These are phyloP conservation scores for Sigmodon hispidus DNA, from an alignment of 2,113 vertebrate species.

Conservation along the genomic window DNA sequence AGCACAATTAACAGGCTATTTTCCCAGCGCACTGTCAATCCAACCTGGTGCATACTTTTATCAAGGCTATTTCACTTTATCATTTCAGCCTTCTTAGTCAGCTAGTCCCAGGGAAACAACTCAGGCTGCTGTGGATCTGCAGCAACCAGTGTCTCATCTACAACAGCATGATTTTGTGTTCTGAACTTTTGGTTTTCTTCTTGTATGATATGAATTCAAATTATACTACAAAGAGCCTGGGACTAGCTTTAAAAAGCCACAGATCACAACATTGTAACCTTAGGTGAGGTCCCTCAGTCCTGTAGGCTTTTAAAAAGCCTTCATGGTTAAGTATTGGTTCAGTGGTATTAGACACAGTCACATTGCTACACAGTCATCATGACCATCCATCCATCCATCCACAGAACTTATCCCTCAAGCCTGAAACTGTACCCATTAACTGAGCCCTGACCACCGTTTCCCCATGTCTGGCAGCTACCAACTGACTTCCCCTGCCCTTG, in stretches of 20 bases:
- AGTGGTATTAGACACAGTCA: not conserved
- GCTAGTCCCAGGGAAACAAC: not conserved
- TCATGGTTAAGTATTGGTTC: not conserved
- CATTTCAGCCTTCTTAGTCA: not conserved
- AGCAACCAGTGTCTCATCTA: not conserved
- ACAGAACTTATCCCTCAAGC: not conserved
- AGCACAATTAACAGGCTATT: not conserved
- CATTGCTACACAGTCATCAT: not conserved
- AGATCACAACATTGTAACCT: not conserved
- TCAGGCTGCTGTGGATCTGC: fast-evolving
- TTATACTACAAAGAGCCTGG: not conserved
- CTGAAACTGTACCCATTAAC: not conserved
- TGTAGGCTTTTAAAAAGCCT: not conserved
- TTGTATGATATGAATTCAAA: not conserved
- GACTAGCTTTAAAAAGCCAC: not conserved
- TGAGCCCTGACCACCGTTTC: not conserved
- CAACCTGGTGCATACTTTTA: not conserved
- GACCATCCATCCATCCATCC: not conserved
- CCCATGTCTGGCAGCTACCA: not conserved
- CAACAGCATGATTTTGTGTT: not conserved
- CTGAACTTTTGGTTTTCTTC: not conserved
- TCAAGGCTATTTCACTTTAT: not conserved
- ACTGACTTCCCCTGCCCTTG: not conserved
- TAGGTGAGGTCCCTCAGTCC: not conserved
- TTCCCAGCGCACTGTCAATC: not conserved